phyloP scores from a whole-genome alignment of 2,888 invertebrate species.

The Lathronympha strigana region DNA sequence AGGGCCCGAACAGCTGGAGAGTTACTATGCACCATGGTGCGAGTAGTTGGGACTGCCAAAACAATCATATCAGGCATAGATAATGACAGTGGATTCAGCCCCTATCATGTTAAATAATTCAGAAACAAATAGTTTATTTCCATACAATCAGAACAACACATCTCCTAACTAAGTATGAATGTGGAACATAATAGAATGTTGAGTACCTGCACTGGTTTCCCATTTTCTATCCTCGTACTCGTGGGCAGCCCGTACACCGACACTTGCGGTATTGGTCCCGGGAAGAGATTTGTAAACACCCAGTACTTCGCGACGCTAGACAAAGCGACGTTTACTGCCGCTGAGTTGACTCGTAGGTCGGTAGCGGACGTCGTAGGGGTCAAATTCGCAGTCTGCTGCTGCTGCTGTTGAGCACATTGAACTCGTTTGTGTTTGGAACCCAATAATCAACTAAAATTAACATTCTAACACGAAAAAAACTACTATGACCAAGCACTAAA shows the following conservation, averaged over 20 bases:
- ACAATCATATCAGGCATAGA: no score
- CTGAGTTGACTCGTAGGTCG: slow-evolving; percentile 86
- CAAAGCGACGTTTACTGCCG: slow-evolving; percentile 88
- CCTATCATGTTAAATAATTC: neutral
- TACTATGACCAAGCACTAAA: slow-evolving; percentile 54
- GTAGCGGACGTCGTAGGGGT: slow-evolving; percentile 85
- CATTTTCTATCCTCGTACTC: slow-evolving; percentile 84
- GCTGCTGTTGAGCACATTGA: slow-evolving; percentile 65
- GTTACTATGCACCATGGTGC: no score
- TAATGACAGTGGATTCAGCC: no score
- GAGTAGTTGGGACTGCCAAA: no score
- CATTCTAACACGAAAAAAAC: slow-evolving; percentile 52
- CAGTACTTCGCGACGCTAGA: slow-evolving; percentile 92
- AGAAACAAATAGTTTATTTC: neutral
- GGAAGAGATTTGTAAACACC: slow-evolving; percentile 92
- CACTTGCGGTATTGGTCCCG: slow-evolving; percentile 90
- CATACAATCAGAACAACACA: neutral
- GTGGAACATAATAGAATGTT: slow-evolving; percentile 23
- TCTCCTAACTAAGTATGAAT: neutral
- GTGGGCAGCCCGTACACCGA: slow-evolving; percentile 88
- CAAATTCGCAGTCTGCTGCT: slow-evolving; percentile 66
- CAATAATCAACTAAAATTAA: slow-evolving; percentile 59
- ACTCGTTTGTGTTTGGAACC: slow-evolving; percentile 71
- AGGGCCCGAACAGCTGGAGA: no score
- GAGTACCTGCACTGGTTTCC: slow-evolving; percentile 85